These are phyloP conservation scores for Sternarchorhynchus goeldii DNA, from an alignment of 2,797 vertebrate genomes.

Conservation along the genomic window DNA sequence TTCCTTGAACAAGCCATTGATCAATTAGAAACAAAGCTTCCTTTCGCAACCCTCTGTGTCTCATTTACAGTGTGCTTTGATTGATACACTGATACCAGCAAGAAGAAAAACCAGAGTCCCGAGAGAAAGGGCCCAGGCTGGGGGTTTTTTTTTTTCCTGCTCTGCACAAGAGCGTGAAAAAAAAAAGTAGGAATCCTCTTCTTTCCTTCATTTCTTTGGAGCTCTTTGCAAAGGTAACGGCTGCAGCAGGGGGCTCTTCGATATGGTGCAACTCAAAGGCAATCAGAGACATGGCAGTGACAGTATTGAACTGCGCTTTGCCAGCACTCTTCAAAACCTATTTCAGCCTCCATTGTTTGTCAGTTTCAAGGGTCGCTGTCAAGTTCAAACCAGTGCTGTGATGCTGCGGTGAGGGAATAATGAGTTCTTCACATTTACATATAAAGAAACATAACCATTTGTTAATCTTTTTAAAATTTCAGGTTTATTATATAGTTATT, in stretches of 20 bases:
- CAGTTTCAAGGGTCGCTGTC: constrained; percentile 34
- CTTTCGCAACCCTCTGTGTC: constrained; percentile 74
- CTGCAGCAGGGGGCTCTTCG: constrained; percentile 59
- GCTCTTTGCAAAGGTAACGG: constrained; percentile 65
- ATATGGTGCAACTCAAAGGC: constrained; percentile 69
- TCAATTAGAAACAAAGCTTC: constrained; percentile 73
- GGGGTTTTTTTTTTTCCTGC: constrained; percentile 35
- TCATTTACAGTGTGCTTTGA: constrained; percentile 78
- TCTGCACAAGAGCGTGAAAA: constrained; percentile 63
- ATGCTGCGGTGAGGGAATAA: constrained; percentile 13
- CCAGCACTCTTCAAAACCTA: constrained; percentile 46
- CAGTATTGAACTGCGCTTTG: constrained; percentile 36
- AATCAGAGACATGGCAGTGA: constrained; percentile 59
- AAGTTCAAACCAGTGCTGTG: constrained; percentile 33
- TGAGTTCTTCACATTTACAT: constrained; percentile 10
- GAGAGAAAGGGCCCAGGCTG: constrained; percentile 56
- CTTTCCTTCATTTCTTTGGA: constrained; percentile 49
- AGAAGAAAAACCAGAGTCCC: constrained; percentile 70
- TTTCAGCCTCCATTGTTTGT: constrained; percentile 44
- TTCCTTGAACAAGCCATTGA: constrained; percentile 76
- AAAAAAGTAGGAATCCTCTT: constrained; percentile 62
- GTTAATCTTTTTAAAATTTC: too few species aligned
- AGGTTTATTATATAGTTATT: too few species aligned
- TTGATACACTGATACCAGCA: constrained; percentile 73
- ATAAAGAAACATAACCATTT: too few species aligned